Conservation (phyloP, 2,113 vertebrate species). For the Cervus canadensis region DNA sequence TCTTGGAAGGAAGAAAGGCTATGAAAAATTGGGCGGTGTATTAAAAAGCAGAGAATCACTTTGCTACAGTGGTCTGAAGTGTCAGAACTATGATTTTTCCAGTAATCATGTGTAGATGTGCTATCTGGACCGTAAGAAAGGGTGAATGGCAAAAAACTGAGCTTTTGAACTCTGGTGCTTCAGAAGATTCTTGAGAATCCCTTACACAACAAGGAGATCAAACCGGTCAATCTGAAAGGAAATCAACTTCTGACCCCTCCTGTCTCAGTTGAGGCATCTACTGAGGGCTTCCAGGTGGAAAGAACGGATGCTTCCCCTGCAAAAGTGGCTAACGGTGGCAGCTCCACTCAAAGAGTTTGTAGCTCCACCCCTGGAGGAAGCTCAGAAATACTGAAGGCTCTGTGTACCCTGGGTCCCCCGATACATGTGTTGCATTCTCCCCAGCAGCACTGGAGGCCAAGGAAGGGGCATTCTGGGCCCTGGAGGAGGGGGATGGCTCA, state of each 20-base stretch:
- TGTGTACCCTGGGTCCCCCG: not conserved
- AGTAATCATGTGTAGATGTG: no score
- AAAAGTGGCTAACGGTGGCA: not conserved
- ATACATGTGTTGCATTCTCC: not conserved
- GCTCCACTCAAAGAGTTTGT: not conserved
- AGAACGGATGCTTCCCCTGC: not conserved
- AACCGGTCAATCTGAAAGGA: not conserved
- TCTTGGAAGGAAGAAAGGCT: not conserved
- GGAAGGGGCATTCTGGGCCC: not conserved
- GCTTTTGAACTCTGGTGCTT: no score
- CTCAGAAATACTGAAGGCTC: not conserved
- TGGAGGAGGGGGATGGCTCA: not conserved
- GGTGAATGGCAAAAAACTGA: no score
- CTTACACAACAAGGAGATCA: not conserved
- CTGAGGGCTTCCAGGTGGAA: not conserved
- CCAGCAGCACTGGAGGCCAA: not conserved
- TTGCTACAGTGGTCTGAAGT: not conserved
- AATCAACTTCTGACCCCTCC: rapidly evolving
- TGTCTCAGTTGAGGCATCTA: not conserved
- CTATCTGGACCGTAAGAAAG: no score
- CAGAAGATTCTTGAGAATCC: no score
- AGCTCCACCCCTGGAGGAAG: not conserved
- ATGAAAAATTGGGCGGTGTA: not conserved
- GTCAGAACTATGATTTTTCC: not conserved
- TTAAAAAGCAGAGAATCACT: not conserved